A percentile compares a stretch with the other conserved stretches of the same genome.
Evolutionary conservation across 2,888 invertebrate genomes (phyloP).

Genomic region (Drosophila pegasa): DNA sequence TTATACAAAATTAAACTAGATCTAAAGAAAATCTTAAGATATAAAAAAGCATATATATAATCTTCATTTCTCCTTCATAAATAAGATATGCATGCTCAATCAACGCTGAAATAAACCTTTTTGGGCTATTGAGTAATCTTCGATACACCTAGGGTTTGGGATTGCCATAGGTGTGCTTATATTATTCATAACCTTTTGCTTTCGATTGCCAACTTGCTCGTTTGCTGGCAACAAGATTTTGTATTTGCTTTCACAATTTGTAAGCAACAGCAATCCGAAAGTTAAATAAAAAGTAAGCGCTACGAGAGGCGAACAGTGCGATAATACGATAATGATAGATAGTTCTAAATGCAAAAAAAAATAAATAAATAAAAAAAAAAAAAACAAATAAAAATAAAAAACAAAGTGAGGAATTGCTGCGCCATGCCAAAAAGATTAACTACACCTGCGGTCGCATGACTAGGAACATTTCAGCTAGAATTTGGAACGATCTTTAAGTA

Average conservation of each 20-base stretch:
- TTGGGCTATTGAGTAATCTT: background rate
- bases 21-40: no score
- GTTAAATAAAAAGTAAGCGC: slow-evolving; percentile 19
- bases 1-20: no score
- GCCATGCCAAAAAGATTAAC: background rate
- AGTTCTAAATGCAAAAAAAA: background rate
- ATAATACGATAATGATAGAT: slow-evolving; percentile 45
- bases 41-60: no score
- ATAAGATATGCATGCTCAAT: no score
- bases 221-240: slow-evolving; percentile 4
- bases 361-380: no score
- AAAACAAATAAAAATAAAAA: background rate
- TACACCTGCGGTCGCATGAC: background rate
- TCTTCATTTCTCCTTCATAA: no score
- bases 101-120: background rate
- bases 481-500: no score
- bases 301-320: slow-evolving; percentile 27
- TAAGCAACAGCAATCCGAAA: background rate
- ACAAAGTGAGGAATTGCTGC: background rate
- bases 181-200: background rate
- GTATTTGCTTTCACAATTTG: slow-evolving; percentile 15
- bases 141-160: no score
- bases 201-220: slow-evolving; percentile 3
- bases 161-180: background rate
- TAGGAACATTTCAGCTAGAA: no score